These are phyloP conservation scores for Sclerodermus sp. DNA, from an alignment of 2,888 invertebrate genomes.

Conservation along the genomic window DNA sequence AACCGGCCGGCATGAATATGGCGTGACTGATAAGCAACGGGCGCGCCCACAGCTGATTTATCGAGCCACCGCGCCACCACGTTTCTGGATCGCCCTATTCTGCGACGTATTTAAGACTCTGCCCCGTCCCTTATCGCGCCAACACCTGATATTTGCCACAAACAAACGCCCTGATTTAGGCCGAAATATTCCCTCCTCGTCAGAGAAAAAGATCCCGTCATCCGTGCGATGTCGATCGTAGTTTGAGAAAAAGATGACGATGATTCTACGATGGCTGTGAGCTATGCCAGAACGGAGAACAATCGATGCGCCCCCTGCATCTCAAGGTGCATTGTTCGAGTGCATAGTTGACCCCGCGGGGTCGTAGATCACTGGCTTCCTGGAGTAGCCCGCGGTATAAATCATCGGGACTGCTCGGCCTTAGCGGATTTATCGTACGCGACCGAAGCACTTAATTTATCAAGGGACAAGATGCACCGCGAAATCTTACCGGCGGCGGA, in stretches of 20 bases:
- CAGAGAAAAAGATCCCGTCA: too few species aligned
- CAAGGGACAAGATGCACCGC: constrained; percentile 31
- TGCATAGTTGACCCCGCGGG: constrained; percentile 30
- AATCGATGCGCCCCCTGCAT: not conserved
- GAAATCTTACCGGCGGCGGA: too few species aligned
- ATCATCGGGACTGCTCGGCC: constrained; percentile 43
- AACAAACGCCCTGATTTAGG: too few species aligned
- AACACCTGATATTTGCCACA: not conserved
- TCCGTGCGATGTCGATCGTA: too few species aligned
- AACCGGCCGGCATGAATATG: constrained; percentile 29
- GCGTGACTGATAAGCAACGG: constrained; percentile 37
- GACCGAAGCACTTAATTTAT: constrained; percentile 45
- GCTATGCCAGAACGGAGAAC: too few species aligned
- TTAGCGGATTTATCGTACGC: constrained; percentile 44
- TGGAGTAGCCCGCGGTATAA: constrained; percentile 37
- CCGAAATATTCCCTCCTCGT: too few species aligned
- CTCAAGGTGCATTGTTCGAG: constrained; percentile 38
- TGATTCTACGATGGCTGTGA: not conserved
- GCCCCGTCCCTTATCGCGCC: too few species aligned
- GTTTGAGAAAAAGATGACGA: too few species aligned
- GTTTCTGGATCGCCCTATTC: constrained; percentile 21
- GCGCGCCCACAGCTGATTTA: constrained; percentile 30
- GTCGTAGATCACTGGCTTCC: constrained; percentile 42
- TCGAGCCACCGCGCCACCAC: constrained; percentile 11
- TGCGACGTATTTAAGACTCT: constrained; percentile 18